These are phyloP conservation scores for Crocodylus rhombifer DNA, from an alignment of 2,797 vertebrate genomes.

Conservation along the genomic window DNA sequence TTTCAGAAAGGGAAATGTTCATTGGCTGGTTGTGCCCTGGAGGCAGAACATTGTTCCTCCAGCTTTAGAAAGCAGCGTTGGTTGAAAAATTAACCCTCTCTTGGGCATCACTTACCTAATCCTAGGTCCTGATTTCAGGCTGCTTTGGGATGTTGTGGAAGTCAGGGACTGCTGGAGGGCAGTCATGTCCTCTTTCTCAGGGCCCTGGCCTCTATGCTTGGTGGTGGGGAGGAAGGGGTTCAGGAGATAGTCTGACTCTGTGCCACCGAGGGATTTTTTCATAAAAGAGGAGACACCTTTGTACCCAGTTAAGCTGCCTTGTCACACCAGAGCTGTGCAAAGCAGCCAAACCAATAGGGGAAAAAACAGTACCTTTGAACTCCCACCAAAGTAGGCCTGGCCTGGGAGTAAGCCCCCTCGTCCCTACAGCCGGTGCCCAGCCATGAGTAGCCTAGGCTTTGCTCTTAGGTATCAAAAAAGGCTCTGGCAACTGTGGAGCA, in stretches of 20 bases:
- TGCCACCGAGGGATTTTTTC: rapidly evolving
- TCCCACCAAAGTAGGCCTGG: not conserved
- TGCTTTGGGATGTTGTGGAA: rapidly evolving
- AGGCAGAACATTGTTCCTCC: constrained; percentile 26
- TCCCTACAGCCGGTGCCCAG: not conserved
- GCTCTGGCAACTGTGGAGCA: rapidly evolving
- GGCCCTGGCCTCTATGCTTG: not conserved
- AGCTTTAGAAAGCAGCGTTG: constrained; percentile 37
- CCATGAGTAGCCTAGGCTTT: not conserved
- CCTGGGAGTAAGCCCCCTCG: not conserved
- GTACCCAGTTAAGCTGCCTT: not conserved
- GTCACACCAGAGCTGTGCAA: rapidly evolving
- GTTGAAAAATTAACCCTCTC: constrained; percentile 42
- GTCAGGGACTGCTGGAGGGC: not conserved
- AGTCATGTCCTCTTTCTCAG: not conserved
- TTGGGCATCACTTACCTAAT: rapidly evolving
- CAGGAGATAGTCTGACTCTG: rapidly evolving
- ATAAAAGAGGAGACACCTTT: not conserved
- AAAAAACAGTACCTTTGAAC: too few species aligned
- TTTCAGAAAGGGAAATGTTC: constrained; percentile 29
- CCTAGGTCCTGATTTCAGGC: not conserved
- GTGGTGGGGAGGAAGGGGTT: not conserved
- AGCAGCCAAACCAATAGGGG: not conserved
- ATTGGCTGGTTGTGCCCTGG: constrained; percentile 1
- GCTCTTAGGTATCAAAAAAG: rapidly evolving